Evolutionary conservation across 1,140 invertebrate species (phyloP), one percentile per base, ranked within the genome.

Genomic region (Caenorhabditis remanei): DNA sequence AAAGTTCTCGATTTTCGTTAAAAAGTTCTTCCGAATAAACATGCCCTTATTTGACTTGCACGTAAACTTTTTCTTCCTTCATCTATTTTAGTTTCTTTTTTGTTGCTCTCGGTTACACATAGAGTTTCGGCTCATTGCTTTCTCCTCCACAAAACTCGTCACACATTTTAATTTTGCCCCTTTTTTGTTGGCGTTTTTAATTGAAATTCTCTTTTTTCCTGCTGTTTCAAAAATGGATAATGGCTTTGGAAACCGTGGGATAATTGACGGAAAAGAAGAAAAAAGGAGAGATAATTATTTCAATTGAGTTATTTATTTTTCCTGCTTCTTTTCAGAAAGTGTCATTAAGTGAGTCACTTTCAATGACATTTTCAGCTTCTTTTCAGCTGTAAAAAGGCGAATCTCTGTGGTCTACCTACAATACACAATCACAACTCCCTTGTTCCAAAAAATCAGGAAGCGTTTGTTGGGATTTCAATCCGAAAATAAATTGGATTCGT

Each of bases 181-280:
- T 32, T 63, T 63, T 63, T 40, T 63, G 21, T 19, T 63, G 32
- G 32, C 32, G 16, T 79, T 11, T 21, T 79, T 79, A 79, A 50
- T 79, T 79, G 21, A 19, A 79, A 79, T 75, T 75, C 67, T 32
- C 14, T 75, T 75, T 46, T 75, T 75, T 19, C 19, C 67, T n/a
- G 32, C 2, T 40, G 67, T 75, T 75, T 75, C 43, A 79, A 79
- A 21, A 21, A 19, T 24, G 46, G 46, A 79, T 79, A 79, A 79
- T 79, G 43, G 71, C 19, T 24, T 50, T 50, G 46, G 46, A 53
- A 43, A 67, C 11, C 9, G n/a, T 8, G 14, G 19, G 11, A 50
- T 50, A 41, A 50, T 50, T 24, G 65, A 16, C 21, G n/a, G 32
- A 7, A 40, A 43, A 32, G 32, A 32, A 32, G 32, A 32, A 32